Percentiles rank a stretch among this genome's conserved stretches.
These are phyloP conservation scores for Epirrhoe tristata DNA, from an alignment of 2,888 invertebrate genomes.

Conservation along the genomic window DNA sequence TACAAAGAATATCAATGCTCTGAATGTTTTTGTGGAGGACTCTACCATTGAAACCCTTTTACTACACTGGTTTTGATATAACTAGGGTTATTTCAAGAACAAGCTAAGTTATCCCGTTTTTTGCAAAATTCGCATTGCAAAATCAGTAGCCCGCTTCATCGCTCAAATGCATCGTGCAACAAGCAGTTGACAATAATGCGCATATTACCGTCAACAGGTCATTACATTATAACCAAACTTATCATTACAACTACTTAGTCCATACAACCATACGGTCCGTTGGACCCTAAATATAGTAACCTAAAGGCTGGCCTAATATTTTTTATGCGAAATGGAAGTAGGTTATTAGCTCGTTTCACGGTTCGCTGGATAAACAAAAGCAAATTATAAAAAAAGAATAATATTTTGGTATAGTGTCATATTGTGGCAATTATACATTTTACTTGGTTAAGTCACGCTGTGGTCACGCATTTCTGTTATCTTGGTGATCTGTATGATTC, in stretches of 20 bases:
- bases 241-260: conserved; percentile 18
- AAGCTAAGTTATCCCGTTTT: too few relatives aligned
- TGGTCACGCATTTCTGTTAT: too few relatives aligned
- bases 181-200: conserved; percentile 30
- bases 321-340: conserved; percentile 25
- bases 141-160: conserved; percentile 12
- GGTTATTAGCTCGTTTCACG: conserved; percentile 28
- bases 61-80: too few relatives aligned
- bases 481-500: too few relatives aligned
- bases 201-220: conserved; percentile 13
- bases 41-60: too few relatives aligned
- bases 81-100: too few relatives aligned
- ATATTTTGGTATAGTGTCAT: not conserved
- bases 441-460: too few relatives aligned
- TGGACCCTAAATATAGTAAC: conserved; percentile 27
- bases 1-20: too few relatives aligned
- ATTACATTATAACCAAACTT: conserved; percentile 23
- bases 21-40: too few relatives aligned
- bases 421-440: not conserved
- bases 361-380: conserved; percentile 14
- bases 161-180: conserved; percentile 22
- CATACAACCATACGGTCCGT: conserved; percentile 21
- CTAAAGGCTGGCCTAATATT: conserved; percentile 20
- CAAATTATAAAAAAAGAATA: conserved; percentile 2
- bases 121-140: too few relatives aligned